These are phyloP conservation scores for Cetoscarus ocellatus DNA, from an alignment of 2,797 vertebrate species.

Conservation along the genomic window DNA sequence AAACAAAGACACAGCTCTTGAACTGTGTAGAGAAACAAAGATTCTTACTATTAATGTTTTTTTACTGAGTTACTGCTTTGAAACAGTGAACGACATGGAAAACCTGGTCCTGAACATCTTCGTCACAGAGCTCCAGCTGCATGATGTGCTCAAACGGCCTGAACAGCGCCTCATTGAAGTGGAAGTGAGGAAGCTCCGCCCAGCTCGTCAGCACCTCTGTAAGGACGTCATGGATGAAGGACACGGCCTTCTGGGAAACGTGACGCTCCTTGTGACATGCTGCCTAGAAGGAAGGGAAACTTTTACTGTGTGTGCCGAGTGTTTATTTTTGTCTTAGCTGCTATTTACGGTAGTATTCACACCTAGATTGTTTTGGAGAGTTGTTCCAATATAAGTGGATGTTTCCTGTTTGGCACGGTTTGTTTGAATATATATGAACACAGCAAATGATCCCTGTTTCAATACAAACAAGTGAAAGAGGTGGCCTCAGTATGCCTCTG, in stretches of 20 bases:
- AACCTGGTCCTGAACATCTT: slow-evolving; percentile 97
- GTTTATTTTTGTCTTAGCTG: too few species aligned
- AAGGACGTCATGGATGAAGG: slow-evolving; percentile 96
- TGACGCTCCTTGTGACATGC: slow-evolving; percentile 97
- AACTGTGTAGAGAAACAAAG: not conserved
- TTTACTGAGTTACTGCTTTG: too few species aligned
- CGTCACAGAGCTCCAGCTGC: slow-evolving; percentile 97
- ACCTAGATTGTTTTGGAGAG: too few species aligned
- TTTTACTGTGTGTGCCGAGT: not conserved
- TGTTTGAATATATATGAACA: too few species aligned
- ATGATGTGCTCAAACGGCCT: slow-evolving; percentile 96
- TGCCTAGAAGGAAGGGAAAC: slow-evolving; percentile 80
- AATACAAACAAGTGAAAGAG: too few species aligned
- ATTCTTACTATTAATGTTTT: not conserved
- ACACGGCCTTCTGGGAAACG: slow-evolving; percentile 96
- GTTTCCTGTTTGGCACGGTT: too few species aligned
- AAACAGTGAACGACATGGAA: not conserved
- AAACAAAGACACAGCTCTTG: not conserved
- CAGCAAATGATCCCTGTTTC: too few species aligned
- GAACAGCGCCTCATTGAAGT: slow-evolving; percentile 96
- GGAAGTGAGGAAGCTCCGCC: slow-evolving; percentile 94
- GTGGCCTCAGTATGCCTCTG: too few species aligned
- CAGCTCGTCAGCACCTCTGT: slow-evolving; percentile 94
- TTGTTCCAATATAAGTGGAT: too few species aligned
- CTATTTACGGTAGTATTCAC: too few species aligned